Evolutionary conservation across 2,888 invertebrate genomes (phyloP).

Genomic region (Hipparchia semele): DNA sequence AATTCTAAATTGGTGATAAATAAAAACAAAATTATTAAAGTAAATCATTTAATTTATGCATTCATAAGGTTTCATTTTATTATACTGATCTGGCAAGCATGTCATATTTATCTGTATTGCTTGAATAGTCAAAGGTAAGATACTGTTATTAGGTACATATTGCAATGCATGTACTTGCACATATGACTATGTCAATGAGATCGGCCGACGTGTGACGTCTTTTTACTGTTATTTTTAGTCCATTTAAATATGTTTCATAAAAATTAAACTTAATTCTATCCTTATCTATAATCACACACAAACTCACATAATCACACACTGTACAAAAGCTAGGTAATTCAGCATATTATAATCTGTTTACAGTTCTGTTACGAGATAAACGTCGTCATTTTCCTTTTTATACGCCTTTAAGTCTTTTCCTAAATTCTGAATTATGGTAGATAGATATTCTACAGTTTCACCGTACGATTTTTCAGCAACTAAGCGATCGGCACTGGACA

Average conservation of each 20-base stretch:
- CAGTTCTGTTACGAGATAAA: background rate
- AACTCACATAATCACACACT: constrained; percentile 44
- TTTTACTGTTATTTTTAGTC: constrained; percentile 23
- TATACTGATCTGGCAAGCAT: constrained; percentile 40
- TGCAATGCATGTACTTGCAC: constrained; percentile 22
- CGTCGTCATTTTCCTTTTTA: background rate
- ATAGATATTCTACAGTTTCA: constrained; percentile 4
- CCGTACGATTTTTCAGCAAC: constrained; percentile 67
- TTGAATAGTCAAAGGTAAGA: constrained; percentile 36
- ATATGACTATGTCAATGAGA: constrained; percentile 53
- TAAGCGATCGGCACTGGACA: constrained; percentile 89
- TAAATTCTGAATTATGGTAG: constrained; percentile 5
- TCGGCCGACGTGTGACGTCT: constrained; percentile 49
- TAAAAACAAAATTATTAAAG: constrained; percentile 6
- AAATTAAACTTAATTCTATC: constrained; percentile 24
- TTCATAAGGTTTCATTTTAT: constrained; percentile 25
- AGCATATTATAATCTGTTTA: background rate
- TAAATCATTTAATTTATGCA: constrained; percentile 21
- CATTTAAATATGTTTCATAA: constrained; percentile 16
- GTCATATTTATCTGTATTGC: constrained; percentile 24
- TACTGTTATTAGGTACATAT: constrained; percentile 17
- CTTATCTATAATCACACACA: constrained; percentile 38
- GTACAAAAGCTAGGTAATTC: constrained; percentile 47
- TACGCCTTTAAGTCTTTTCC: background rate
- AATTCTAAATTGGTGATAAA: background rate